These are phyloP conservation scores for Sitobion miscanthi DNA, from an alignment of 1,140 invertebrate species.

Conservation along the genomic window DNA sequence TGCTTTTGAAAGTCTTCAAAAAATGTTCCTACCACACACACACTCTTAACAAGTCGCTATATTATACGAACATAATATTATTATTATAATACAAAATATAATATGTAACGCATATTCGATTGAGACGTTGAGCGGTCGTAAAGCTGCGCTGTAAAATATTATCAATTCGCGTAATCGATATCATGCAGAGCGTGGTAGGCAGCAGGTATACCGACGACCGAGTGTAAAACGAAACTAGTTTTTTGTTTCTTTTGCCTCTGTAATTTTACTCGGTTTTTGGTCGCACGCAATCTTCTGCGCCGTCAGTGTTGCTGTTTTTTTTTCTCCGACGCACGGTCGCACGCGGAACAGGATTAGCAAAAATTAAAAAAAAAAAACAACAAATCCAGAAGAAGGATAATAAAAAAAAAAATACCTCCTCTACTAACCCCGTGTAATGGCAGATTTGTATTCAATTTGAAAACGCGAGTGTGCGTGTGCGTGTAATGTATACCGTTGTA, in stretches of 20 bases:
- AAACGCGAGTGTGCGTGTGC: background rate
- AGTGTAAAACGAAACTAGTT: background rate
- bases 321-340: background rate
- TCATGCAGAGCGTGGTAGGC: background rate
- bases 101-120: background rate
- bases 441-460: slow-evolving; percentile 12
- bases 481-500: background rate
- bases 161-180: background rate
- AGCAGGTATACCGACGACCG: background rate
- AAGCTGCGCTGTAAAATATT: background rate
- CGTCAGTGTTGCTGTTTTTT: background rate
- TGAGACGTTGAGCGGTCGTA: background rate
- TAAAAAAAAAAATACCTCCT: too few relatives aligned
- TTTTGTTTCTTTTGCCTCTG: background rate
- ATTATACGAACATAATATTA: too few relatives aligned
- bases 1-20: too few relatives aligned
- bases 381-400: background rate
- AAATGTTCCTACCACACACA: background rate
- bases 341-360: background rate
- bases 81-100: background rate
- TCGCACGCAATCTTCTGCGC: background rate
- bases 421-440: background rate
- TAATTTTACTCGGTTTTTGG: slow-evolving; percentile 22
- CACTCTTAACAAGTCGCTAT: background rate
- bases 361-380: background rate